A percentile compares a stretch with the other conserved stretches of the same genome.
Conservation (phyloP, 2,113 vertebrate species). For the Myocastor coypus region DNA sequence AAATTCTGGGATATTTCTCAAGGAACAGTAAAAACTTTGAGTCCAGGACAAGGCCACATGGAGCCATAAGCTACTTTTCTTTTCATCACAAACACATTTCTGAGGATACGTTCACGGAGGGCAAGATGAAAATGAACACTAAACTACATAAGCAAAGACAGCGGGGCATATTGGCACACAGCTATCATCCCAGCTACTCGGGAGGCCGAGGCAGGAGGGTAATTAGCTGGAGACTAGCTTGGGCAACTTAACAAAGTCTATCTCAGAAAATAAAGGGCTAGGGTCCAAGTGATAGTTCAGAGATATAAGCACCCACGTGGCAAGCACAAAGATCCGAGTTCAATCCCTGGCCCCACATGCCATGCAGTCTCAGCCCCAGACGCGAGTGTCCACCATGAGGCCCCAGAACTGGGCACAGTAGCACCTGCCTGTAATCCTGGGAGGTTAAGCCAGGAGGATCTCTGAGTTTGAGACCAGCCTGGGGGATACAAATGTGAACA, state of each 20-base stretch:
- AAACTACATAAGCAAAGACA: not conserved
- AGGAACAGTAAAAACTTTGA: not conserved
- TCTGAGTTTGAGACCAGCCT: no score
- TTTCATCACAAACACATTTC: not conserved
- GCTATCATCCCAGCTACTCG: not conserved
- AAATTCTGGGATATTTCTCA: not conserved
- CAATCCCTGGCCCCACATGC: no score
- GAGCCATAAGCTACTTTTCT: not conserved
- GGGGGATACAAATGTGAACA: no score
- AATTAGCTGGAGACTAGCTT: not conserved
- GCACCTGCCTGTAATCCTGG: no score
- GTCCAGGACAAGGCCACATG: not conserved
- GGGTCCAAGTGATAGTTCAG: not conserved
- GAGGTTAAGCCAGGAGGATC: no score
- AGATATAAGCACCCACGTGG: no score
- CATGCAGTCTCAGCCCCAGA: no score
- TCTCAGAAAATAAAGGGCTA: not conserved
- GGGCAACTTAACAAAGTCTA: not conserved
- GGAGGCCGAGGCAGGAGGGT: not conserved
- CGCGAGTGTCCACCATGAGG: no score
- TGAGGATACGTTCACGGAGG: rapidly evolving
- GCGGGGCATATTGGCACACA: not conserved
- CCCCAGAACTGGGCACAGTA: no score
- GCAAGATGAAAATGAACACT: no score
- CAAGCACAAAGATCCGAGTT: no score